Evolutionary conservation across 2,113 vertebrate species (phyloP), one percentile per base, ranked within the genome.

Genomic region (human (Homo sapiens)): DNA sequence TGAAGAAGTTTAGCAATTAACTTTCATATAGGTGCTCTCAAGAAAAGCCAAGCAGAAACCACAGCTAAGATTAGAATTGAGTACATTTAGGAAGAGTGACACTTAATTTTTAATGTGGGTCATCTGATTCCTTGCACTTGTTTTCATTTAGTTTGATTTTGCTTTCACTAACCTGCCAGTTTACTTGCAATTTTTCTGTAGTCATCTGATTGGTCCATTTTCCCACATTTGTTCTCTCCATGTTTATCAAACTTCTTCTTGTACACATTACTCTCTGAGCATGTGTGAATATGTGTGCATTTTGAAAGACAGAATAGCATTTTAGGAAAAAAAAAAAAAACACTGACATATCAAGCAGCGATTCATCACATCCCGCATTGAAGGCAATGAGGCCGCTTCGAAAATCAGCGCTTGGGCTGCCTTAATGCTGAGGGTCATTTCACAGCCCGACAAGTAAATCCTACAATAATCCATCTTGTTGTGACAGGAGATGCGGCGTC

Each of bases 391-490:
- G 76, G 94, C 94, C 0, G 1, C 84, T 94, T 94, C 5, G 10
- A 20, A 96, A 94, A 57, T 94, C 72, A 59, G 88, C 0, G 1
- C 59, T 83, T 89, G 52, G 66, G 43, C 92, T 94, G 92, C 82
- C 68, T 96, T 84, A 84, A 52, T 88, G 89, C n/a, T 96, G 35
- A 12, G 59, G 97, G 93, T 97, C 97, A 96, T 98, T 97, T 97
- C 94, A 88, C 81, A 97, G 84, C 90, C 94, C 5, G 2, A 87
- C 92, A 94, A 93, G 92, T 70, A 96, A 97, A 95, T 85, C 92
- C 92, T 88, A 57, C 81, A 70, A 22, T 96, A 79, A 98, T 97
- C 96, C 43, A 95, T 98, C 97, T 96, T 96, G 35, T 73, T 45
- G 0, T 96, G 97, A 95, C 96, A 96, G 38, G 64, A 83, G 30